Evolutionary conservation across 1,140 invertebrate genomes (phyloP).

Genomic region (Eriosoma lanigerum): DNA sequence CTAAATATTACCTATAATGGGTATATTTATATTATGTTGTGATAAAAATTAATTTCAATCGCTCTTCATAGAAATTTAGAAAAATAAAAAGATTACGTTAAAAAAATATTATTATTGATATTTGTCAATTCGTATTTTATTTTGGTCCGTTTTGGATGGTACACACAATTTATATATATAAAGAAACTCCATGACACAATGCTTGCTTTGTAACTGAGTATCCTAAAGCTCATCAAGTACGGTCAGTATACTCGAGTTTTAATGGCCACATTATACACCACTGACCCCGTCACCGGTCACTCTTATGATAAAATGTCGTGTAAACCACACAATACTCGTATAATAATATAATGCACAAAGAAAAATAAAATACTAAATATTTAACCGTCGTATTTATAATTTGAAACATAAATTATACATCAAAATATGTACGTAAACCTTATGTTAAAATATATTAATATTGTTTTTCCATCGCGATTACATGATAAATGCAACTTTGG

Average conservation of each 20-base stretch:
- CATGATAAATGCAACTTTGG: too few species aligned
- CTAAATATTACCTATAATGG: too few species aligned
- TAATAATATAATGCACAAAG: too few species aligned
- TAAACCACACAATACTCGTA: not conserved
- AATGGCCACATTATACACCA: not conserved
- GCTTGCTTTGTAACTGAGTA: not conserved
- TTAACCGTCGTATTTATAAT: too few species aligned
- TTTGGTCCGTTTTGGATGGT: not conserved
- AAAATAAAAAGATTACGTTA: slow-evolving; percentile 22
- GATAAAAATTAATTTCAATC: too few species aligned
- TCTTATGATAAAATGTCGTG: not conserved
- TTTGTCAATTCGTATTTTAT: slow-evolving; percentile 27
- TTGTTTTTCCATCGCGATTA: too few species aligned
- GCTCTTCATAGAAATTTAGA: slow-evolving; percentile 4
- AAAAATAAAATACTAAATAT: too few species aligned
- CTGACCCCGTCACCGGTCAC: not conserved
- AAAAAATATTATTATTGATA: slow-evolving; percentile 22
- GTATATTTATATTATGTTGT: too few species aligned
- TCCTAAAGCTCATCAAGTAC: slow-evolving; percentile 22
- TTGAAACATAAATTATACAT: too few species aligned
- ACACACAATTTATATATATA: slow-evolving; percentile 7
- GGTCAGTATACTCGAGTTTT: slow-evolving; percentile 12
- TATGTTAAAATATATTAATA: too few species aligned
- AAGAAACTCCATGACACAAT: not conserved
- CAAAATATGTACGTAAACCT: too few species aligned